These are phyloP conservation scores for Ostrea edulis DNA, from an alignment of 1,140 invertebrate genomes.

Conservation along the genomic window DNA sequence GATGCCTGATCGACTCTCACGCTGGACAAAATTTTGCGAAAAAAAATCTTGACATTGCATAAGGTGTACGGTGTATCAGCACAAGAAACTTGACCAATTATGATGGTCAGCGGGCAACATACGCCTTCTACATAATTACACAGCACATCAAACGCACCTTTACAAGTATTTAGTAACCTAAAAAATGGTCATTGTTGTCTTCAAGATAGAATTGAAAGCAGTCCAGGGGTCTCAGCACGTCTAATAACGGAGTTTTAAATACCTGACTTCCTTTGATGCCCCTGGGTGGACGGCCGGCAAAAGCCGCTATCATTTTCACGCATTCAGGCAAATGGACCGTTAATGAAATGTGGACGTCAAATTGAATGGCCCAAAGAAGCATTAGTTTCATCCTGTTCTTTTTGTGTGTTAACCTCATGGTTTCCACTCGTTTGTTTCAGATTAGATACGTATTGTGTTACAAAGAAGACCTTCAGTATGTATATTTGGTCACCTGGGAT, in stretches of 20 bases:
- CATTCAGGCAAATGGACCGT: constrained; percentile 21
- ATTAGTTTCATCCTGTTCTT: not conserved
- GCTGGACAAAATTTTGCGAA: not conserved
- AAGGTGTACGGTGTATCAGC: not conserved
- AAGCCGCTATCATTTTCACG: constrained; percentile 37
- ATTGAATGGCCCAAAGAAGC: constrained; percentile 23
- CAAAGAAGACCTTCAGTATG: constrained; percentile 23
- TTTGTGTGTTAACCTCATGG: not conserved
- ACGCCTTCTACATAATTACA: not conserved
- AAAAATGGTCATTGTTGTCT: constrained; percentile 19
- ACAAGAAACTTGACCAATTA: constrained; percentile 29
- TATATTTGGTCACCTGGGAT: constrained; percentile 22
- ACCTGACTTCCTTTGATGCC: constrained; percentile 13
- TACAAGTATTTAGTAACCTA: constrained; percentile 18
- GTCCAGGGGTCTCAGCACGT: constrained; percentile 4
- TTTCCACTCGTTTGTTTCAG: constrained; percentile 2
- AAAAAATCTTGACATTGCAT: constrained; percentile 29
- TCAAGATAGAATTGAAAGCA: not conserved
- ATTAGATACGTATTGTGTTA: constrained; percentile 28
- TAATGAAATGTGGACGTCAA: constrained; percentile 37
- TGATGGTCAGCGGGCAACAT: constrained; percentile 1
- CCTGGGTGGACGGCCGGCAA: constrained; percentile 19
- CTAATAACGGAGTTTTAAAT: constrained; percentile 33
- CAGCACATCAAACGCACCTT: constrained; percentile 29
- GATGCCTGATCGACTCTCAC: not conserved